Conservation (phyloP, 1,140 invertebrate genomes). For the Neodiprion lecontei region DNA sequence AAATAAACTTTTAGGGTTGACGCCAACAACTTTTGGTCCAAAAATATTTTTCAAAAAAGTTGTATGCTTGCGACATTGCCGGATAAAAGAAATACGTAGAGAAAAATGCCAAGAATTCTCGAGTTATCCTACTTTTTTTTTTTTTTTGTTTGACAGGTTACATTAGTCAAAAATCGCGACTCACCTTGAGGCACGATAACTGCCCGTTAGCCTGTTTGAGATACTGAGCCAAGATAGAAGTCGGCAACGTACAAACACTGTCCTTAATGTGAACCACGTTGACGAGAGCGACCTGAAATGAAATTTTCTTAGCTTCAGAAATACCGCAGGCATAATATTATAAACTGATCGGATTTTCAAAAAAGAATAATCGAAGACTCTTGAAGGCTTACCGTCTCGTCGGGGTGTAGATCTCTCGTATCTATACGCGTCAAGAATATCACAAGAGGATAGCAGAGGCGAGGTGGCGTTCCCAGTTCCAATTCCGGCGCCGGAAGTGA, state of each 20-base stretch:
- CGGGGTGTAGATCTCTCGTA: conserved; percentile 69
- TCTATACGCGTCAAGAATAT: conserved; percentile 74
- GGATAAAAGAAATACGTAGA: no score
- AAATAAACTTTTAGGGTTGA: no score
- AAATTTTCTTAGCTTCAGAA: conserved; percentile 19
- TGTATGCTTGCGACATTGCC: no score
- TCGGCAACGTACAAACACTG: conserved; percentile 76
- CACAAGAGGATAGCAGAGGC: conserved; percentile 77
- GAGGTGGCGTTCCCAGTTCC: conserved; percentile 73
- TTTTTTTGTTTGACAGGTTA: no score
- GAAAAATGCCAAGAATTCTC: no score
- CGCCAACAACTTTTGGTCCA: no score
- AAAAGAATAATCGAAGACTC: conserved; percentile 8
- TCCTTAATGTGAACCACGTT: conserved; percentile 83
- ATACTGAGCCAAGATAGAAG: conserved; percentile 80
- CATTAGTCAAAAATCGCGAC: conserved; percentile 11
- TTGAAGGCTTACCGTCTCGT: conserved; percentile 70
- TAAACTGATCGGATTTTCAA: not conserved
- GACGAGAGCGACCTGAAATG: conserved; percentile 74
- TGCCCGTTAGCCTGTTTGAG: conserved; percentile 83
- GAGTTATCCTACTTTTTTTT: no score
- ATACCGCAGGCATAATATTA: not conserved
- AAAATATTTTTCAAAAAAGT: no score
- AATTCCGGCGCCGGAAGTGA: conserved; percentile 68
- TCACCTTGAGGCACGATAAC: conserved; percentile 80